Evolutionary conservation across 1,140 invertebrate genomes (phyloP).

Genomic region (Aphaenogaster ashmeadi): DNA sequence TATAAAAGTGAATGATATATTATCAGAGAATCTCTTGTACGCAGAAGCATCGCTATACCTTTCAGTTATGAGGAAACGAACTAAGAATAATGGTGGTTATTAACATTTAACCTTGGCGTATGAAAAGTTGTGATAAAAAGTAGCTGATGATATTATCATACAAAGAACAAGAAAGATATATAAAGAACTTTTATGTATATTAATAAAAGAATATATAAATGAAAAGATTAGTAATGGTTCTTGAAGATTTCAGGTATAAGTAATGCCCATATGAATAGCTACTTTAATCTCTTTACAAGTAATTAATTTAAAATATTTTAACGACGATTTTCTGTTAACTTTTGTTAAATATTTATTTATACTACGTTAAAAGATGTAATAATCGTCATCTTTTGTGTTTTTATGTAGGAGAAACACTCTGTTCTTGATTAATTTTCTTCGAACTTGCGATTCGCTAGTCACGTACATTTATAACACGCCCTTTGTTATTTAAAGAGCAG

Average conservation of each 20-base stretch:
- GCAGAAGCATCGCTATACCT: neutral
- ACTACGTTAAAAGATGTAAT: neutral
- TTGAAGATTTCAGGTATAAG: neutral
- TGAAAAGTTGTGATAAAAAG: constrained; percentile 10
- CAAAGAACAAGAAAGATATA: neutral
- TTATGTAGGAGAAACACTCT: neutral
- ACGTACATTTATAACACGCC: constrained; percentile 40
- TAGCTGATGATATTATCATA: neutral
- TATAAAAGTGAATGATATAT: constrained; percentile 57
- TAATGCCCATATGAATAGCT: neutral
- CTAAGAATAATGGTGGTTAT: constrained; percentile 27
- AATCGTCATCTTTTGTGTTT: neutral
- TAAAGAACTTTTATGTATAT: neutral
- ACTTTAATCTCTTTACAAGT: neutral
- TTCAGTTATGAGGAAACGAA: neutral
- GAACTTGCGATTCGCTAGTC: constrained; percentile 15
- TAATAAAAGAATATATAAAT: constrained; percentile 5
- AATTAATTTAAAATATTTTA: neutral
- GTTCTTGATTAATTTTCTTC: constrained; percentile 42
- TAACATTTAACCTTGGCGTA: constrained; percentile 30
- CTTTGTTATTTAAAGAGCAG: constrained; percentile 65
- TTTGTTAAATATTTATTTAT: neutral
- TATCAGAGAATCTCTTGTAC: neutral
- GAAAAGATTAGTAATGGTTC: neutral
- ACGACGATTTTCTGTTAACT: too few relatives aligned